Evolutionary conservation across 2,797 vertebrate genomes (phyloP).

Genomic region (Tokudaia muenninki): DNA sequence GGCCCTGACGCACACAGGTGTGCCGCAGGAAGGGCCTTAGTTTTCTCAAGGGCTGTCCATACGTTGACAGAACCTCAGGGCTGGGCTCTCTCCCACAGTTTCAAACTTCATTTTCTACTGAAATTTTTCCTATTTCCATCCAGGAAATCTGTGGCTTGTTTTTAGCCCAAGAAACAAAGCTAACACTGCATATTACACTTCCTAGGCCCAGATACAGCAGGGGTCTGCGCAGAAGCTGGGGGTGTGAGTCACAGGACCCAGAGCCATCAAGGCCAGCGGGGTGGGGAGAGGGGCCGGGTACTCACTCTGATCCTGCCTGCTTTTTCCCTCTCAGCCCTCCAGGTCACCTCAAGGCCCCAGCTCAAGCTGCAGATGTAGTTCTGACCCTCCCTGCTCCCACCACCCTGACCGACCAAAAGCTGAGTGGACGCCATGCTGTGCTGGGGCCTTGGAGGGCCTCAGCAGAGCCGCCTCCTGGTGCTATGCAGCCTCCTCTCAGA

Average conservation of each 20-base stretch:
- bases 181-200: not conserved
- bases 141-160: not conserved
- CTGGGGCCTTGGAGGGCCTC: constrained; percentile 64
- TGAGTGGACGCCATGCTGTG: constrained; percentile 66
- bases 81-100: not conserved
- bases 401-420: constrained; percentile 81
- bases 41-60: not conserved
- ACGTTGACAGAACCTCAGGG: not conserved
- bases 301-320: not conserved
- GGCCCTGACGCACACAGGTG: not conserved
- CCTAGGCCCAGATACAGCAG: not conserved
- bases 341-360: constrained; percentile 39
- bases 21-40: not conserved
- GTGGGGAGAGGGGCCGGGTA: not conserved
- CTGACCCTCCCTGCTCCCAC: constrained; percentile 37
- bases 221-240: not conserved
- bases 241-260: not conserved
- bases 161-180: constrained; percentile 36
- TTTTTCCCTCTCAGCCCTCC: constrained; percentile 54
- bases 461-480: constrained; percentile 90
- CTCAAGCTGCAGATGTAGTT: constrained; percentile 72
- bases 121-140: not conserved
- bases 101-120: not conserved
- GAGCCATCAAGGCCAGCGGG: not conserved
- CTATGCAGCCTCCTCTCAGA: constrained; percentile 92